A percentile compares a stretch with the other conserved stretches of the same genome.
Evolutionary conservation across 2,113 vertebrate genomes (phyloP).

Genomic region (Phrynocephalus versicolor): DNA sequence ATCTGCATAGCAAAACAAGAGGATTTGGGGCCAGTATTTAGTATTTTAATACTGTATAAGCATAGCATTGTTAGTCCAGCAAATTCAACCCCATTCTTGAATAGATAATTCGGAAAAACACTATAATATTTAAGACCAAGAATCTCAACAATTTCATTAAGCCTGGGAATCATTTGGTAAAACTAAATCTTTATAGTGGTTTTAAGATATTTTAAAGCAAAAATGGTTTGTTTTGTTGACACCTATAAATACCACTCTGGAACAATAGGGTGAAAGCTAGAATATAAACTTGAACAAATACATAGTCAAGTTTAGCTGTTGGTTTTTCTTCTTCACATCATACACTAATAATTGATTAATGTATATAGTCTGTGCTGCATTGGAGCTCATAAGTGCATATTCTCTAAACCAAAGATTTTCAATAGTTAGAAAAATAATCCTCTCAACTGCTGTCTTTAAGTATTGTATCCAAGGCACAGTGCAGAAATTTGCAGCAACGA

Average conservation of each 20-base stretch:
- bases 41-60: no score
- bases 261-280: no score
- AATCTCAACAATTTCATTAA: constrained; percentile 60
- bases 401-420: constrained; percentile 65
- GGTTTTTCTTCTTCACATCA: constrained; percentile 57
- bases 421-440: constrained; percentile 60
- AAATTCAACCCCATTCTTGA: constrained; percentile 50
- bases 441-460: constrained; percentile 50
- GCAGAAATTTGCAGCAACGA: constrained; percentile 47
- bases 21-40: no score
- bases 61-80: no score
- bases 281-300: background rate
- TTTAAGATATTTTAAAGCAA: no score
- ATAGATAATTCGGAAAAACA: constrained; percentile 47
- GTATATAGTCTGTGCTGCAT: constrained; percentile 60
- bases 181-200: constrained; percentile 58
- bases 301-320: background rate
- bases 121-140: constrained; percentile 55
- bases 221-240: no score
- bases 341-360: constrained; percentile 61
- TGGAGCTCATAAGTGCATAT: constrained; percentile 61
- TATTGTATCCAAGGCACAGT: constrained; percentile 47
- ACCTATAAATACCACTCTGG: no score
- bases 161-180: constrained; percentile 57
- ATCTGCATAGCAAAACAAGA: no score